A percentile compares a stretch with the other conserved stretches of the same genome.
Evolutionary conservation across 2,113 vertebrate genomes (phyloP).

Genomic region (Dascyllus trimaculatus): DNA sequence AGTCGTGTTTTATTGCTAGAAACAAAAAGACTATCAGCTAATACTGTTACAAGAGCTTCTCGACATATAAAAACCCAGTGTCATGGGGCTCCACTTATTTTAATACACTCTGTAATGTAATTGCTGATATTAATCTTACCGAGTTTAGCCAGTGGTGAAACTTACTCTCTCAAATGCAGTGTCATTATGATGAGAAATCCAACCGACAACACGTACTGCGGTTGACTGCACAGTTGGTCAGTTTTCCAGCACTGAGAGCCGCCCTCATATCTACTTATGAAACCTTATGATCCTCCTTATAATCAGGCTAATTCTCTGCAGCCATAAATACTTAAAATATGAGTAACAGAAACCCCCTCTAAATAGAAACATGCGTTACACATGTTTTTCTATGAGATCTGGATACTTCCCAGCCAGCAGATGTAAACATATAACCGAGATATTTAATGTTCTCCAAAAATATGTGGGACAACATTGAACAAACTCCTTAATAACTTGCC

Average conservation of each 20-base stretch:
- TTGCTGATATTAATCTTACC: background rate
- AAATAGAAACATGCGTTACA: slow-evolving; percentile 44
- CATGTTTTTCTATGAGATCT: slow-evolving; percentile 27
- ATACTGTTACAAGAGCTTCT: background rate
- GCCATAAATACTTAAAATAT: slow-evolving; percentile 59
- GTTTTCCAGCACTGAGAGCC: slow-evolving; percentile 30
- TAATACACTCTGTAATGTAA: background rate
- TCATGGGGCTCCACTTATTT: background rate
- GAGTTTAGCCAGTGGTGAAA: slow-evolving; percentile 6
- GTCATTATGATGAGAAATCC: slow-evolving; percentile 14
- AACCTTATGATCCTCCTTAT: slow-evolving; percentile 57
- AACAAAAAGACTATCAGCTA: background rate
- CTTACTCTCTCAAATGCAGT: background rate
- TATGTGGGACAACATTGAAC: slow-evolving; percentile 22
- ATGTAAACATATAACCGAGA: slow-evolving; percentile 31
- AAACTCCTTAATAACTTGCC: slow-evolving; percentile 22
- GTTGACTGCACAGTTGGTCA: slow-evolving; percentile 24
- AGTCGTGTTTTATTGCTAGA: background rate
- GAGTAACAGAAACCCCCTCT: slow-evolving; percentile 18
- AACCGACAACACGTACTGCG: slow-evolving; percentile 46
- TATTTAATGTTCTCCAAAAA: slow-evolving; percentile 22
- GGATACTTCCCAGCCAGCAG: slow-evolving; percentile 14
- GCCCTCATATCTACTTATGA: slow-evolving; percentile 53
- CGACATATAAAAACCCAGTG: background rate
- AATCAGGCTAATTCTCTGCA: slow-evolving; percentile 51